phyloP scores from a whole-genome alignment of 64 coral and sea anemone genomes.

The Actinia tenebrosa region DNA sequence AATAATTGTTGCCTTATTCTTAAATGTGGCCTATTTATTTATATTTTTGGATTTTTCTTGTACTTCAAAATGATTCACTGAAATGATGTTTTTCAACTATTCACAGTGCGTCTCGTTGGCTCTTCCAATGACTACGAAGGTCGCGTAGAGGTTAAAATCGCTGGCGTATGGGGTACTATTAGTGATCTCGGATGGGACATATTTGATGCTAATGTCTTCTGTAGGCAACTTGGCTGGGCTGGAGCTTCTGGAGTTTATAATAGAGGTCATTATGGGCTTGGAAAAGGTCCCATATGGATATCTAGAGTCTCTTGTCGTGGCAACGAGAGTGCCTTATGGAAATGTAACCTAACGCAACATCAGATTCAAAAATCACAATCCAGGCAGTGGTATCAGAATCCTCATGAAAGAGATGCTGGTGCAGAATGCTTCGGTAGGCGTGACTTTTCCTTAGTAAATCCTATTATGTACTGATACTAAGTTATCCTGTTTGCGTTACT shows the following conservation, averaged over 20 bases:
- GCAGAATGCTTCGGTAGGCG: slow-evolving; percentile 13
- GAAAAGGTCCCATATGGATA: slow-evolving; percentile 11
- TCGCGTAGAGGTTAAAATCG: slow-evolving; percentile 44
- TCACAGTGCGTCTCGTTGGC: slow-evolving; percentile 17
- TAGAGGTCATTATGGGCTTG: neutral
- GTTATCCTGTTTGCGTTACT: too few relatives aligned
- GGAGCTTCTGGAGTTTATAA: slow-evolving; percentile 32
- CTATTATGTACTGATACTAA: neutral
- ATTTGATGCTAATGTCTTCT: slow-evolving; percentile 58
- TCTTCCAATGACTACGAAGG: slow-evolving; percentile 13
- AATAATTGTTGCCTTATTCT: too few relatives aligned
- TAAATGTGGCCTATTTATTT: too few relatives aligned
- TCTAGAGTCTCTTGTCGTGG: neutral
- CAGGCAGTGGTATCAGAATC: neutral
- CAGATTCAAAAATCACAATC: neutral
- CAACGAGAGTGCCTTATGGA: slow-evolving; percentile 2
- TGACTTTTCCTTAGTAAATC: neutral
- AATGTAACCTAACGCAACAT: slow-evolving; percentile 19
- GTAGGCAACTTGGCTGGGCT: slow-evolving; percentile 20
- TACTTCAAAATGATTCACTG: too few relatives aligned
- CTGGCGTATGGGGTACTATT: slow-evolving; percentile 43
- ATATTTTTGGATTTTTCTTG: too few relatives aligned
- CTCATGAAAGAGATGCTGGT: slow-evolving; percentile 5
- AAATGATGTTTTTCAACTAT: too few relatives aligned
- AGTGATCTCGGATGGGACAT: slow-evolving; percentile 51